Conservation (phyloP, 2,113 vertebrate genomes). For the Ascaphus truei region DNA sequence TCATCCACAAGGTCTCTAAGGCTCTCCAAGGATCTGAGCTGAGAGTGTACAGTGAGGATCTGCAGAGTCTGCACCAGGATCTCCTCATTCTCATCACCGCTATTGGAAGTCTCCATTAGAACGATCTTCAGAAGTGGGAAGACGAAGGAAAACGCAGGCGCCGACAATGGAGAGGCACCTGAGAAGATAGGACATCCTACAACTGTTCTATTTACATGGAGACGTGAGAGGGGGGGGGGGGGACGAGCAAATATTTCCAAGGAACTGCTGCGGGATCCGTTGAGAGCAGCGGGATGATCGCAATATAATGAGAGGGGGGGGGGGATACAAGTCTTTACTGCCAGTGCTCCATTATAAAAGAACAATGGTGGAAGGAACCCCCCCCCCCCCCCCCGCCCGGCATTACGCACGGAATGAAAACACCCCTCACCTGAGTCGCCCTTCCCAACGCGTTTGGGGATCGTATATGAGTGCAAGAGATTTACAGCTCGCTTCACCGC, state of each 20-base stretch:
- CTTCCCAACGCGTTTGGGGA: conserved; percentile 69
- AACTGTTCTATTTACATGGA: too few species aligned
- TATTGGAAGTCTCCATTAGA: conserved; percentile 71
- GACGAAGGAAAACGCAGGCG: conserved; percentile 79
- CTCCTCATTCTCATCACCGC: conserved; percentile 73
- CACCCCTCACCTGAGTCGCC: conserved; percentile 59
- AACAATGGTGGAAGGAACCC: too few species aligned
- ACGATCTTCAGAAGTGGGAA: conserved; percentile 88
- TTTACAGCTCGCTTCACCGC: conserved; percentile 76
- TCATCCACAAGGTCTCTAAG: conserved; percentile 71
- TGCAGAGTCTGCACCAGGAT: conserved; percentile 78
- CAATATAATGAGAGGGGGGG: too few species aligned
- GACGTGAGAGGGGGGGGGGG: too few species aligned
- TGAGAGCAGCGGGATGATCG: too few species aligned
- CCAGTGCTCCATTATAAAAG: too few species aligned
- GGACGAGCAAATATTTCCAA: too few species aligned
- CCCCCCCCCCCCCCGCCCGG: too few species aligned
- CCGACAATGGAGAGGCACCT: conserved; percentile 62
- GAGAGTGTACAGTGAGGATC: conserved; percentile 75
- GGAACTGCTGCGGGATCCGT: too few species aligned
- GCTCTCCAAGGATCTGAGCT: conserved; percentile 64
- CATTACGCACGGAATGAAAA: too few species aligned
- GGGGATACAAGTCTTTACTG: too few species aligned
- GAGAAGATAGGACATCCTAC: not conserved
- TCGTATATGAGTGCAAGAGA: conserved; percentile 76